Evolutionary conservation across 2,888 invertebrate genomes (phyloP).

Genomic region (Mactromeris polynyma): DNA sequence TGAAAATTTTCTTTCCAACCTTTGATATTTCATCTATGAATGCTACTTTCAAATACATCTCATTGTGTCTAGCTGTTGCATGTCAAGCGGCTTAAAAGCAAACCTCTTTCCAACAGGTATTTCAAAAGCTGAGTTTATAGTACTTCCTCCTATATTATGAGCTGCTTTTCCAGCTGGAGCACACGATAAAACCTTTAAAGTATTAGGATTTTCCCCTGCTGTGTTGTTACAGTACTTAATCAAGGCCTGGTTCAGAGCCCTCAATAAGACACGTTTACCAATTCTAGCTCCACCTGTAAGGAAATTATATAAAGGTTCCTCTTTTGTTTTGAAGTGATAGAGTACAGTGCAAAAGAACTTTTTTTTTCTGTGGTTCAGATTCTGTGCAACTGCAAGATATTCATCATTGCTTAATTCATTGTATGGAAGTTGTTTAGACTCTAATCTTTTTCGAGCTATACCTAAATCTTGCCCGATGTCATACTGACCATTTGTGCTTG

Average conservation of each 20-base stretch:
- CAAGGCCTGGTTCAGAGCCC: constrained; percentile 63
- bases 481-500: too few relatives aligned
- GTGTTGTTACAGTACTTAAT: constrained; percentile 49
- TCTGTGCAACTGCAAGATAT: constrained; percentile 43
- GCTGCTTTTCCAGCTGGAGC: constrained; percentile 52
- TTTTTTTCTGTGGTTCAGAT: constrained; percentile 56
- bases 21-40: too few relatives aligned
- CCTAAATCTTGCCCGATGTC: too few relatives aligned
- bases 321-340: constrained; percentile 57
- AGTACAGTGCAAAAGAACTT: constrained; percentile 63
- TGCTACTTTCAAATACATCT: too few relatives aligned
- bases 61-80: too few relatives aligned
- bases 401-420: too few relatives aligned
- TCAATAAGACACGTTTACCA: constrained; percentile 68
- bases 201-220: constrained; percentile 65
- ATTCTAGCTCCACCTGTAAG: constrained; percentile 69
- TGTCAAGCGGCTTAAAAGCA: too few relatives aligned
- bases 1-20: too few relatives aligned
- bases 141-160: constrained; percentile 43
- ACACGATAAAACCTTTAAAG: constrained; percentile 61
- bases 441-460: too few relatives aligned
- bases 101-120: too few relatives aligned
- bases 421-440: too few relatives aligned
- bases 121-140: constrained; percentile 44
- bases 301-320: constrained; percentile 65